A percentile compares a stretch with the other conserved stretches of the same genome.
Evolutionary conservation across 2,888 invertebrate genomes (phyloP).

Genomic region (Pelosia muscerda): DNA sequence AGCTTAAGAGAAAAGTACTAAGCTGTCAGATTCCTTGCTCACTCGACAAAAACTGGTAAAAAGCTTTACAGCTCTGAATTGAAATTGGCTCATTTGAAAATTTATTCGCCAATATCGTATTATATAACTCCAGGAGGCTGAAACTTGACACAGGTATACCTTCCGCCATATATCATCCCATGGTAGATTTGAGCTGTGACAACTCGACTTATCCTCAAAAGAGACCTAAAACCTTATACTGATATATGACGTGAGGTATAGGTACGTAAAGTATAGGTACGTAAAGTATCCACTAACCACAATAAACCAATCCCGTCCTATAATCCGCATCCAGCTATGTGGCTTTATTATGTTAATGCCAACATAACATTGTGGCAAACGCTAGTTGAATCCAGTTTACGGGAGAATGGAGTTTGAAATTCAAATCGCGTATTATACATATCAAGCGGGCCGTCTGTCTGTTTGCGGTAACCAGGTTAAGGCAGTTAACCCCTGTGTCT

Average conservation of each 20-base stretch:
- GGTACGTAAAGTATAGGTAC: too few relatives aligned
- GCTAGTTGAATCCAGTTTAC: constrained; percentile 51
- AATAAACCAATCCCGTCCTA: constrained; percentile 33
- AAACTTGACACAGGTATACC: too few relatives aligned
- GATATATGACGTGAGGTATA: too few relatives aligned
- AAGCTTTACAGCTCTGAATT: too few relatives aligned
- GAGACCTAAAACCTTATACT: too few relatives aligned
- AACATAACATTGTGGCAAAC: constrained; percentile 50
- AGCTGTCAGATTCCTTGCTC: not conserved
- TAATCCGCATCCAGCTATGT: constrained; percentile 37
- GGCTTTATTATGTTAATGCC: constrained; percentile 50
- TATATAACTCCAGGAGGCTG: too few relatives aligned
- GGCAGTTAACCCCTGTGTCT: constrained; percentile 58
- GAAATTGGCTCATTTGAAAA: too few relatives aligned
- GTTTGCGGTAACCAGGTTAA: constrained; percentile 63
- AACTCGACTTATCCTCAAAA: too few relatives aligned
- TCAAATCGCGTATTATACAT: constrained; percentile 67
- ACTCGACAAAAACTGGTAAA: too few relatives aligned
- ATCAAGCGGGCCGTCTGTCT: constrained; percentile 59
- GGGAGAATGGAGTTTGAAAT: constrained; percentile 58
- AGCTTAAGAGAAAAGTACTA: not conserved
- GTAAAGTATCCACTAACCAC: not conserved
- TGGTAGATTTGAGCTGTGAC: too few relatives aligned
- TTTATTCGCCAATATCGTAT: too few relatives aligned
- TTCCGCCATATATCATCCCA: too few relatives aligned